Evolutionary conservation across 2,113 vertebrate species (phyloP).

Genomic region (human): GRCh38 chr4:139952001-139952500

Average conservation of each 20-base stretch:
- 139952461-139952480: background rate
- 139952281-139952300: background rate
- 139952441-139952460: background rate
- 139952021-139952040: fast-evolving
- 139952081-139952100: background rate
- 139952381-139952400: background rate
- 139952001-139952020: background rate
- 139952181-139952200: background rate
- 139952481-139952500: background rate
- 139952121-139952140: background rate
- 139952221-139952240: background rate
- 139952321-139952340: background rate
- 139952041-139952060: background rate
- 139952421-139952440: background rate
- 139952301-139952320: background rate
- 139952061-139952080: background rate
- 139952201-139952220: background rate
- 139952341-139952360: background rate
- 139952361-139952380: background rate
- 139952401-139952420: background rate
- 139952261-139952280: background rate
- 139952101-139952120: background rate
- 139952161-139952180: too few species aligned
- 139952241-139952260: background rate
- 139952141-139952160: background rate